A percentile compares a stretch with the other conserved stretches of the same genome.
phyloP scores from a whole-genome alignment of 2,113 vertebrate species.

The Pipa parva region DNA sequence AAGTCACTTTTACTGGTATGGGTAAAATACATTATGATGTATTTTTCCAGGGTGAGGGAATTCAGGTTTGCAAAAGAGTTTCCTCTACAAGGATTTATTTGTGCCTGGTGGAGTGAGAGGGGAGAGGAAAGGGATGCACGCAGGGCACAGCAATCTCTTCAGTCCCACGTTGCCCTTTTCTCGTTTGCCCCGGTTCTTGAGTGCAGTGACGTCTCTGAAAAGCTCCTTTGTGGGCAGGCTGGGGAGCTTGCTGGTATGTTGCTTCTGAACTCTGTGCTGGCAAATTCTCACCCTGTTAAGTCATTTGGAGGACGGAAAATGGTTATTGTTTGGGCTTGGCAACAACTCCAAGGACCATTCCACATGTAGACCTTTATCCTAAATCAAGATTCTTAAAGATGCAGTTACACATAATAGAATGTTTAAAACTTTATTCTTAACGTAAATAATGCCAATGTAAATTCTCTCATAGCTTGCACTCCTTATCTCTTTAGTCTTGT shows the following conservation, averaged over 20 bases:
- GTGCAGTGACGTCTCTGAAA: conserved; percentile 58
- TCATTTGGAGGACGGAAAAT: conserved; percentile 62
- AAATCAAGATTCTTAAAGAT: conserved; percentile 35
- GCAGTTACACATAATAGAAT: conserved; percentile 2
- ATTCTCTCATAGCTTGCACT: not conserved
- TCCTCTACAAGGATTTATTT: conserved; percentile 26
- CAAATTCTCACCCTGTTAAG: conserved; percentile 68
- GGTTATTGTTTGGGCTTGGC: conserved; percentile 58
- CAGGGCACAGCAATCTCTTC: conserved; percentile 48
- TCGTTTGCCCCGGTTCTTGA: conserved; percentile 44
- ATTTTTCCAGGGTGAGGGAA: conserved; percentile 17
- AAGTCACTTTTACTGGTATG: no score
- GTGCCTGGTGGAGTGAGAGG: conserved; percentile 22
- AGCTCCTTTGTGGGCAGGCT: conserved; percentile 64
- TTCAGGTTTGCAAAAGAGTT: conserved; percentile 30
- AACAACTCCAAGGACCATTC: conserved; percentile 44
- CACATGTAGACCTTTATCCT: conserved; percentile 28
- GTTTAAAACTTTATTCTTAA: not conserved
- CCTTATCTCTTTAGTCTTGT: not conserved
- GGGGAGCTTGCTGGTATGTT: conserved; percentile 62
- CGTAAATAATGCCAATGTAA: not conserved
- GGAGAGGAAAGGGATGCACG: conserved; percentile 44
- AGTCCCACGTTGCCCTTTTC: conserved; percentile 57
- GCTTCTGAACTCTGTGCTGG: conserved; percentile 48
- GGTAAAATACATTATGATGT: no score